phyloP scores from a whole-genome alignment of 2,113 vertebrate species.

The Casuarius casuarius region DNA sequence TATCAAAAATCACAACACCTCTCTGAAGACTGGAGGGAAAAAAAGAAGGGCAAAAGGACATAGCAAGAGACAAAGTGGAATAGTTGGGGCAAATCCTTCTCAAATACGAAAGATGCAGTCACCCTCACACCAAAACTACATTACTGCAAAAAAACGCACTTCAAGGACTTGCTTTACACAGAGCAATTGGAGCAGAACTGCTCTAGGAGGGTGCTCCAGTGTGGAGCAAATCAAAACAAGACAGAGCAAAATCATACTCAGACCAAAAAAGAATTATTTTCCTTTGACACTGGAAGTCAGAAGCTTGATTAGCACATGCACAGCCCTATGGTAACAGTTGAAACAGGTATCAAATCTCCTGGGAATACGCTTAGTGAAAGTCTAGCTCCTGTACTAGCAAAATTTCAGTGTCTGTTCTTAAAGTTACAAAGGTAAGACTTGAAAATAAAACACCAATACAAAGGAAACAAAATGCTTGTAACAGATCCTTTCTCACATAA shows the following conservation, averaged over 20 bases:
- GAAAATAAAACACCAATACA: background rate
- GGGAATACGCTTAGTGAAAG: background rate
- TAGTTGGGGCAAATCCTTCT: background rate
- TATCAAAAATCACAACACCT: background rate
- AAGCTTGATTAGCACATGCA: background rate
- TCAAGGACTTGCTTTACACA: background rate
- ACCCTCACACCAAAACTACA: background rate
- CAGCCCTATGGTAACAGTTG: background rate
- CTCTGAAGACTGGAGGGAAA: background rate
- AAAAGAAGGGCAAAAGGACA: background rate
- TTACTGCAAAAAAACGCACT: background rate
- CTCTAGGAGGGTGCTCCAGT: background rate
- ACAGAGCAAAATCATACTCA: background rate
- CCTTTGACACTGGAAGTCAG: background rate
- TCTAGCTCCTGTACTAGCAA: background rate
- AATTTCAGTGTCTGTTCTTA: background rate
- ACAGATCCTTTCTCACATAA: background rate
- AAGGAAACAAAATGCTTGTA: background rate
- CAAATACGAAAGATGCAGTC: background rate
- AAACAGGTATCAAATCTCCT: background rate
- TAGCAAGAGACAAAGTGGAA: background rate
- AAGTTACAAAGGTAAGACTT: background rate
- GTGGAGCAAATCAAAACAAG: background rate
- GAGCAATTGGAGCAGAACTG: background rate
- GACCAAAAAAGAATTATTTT: background rate